A percentile compares a stretch with the other conserved stretches of the same genome.
Conservation (phyloP, 2,113 vertebrate genomes). For the Oryzias javanicus region DNA sequence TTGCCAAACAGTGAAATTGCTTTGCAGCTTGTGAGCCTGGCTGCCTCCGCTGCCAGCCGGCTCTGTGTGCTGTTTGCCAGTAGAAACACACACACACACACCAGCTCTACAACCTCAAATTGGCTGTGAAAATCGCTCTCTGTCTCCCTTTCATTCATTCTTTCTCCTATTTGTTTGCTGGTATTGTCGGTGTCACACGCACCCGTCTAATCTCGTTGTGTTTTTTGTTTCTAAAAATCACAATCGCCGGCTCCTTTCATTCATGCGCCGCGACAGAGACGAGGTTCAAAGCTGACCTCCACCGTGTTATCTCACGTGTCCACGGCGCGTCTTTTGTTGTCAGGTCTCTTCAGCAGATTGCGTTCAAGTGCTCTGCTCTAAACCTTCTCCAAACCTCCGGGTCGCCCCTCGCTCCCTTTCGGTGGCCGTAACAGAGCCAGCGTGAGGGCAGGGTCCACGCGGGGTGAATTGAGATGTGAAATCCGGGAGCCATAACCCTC, state of each 20-base stretch:
- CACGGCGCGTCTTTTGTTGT: conserved; percentile 27
- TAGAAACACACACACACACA: conserved; percentile 34
- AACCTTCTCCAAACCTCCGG: conserved; percentile 39
- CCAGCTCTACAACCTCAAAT: conserved; percentile 67
- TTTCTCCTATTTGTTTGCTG: conserved; percentile 69
- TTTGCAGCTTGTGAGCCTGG: conserved; percentile 67
- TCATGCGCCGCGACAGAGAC: conserved; percentile 28
- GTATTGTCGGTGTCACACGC: conserved; percentile 71
- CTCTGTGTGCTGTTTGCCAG: conserved; percentile 69
- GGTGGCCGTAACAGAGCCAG: conserved; percentile 63
- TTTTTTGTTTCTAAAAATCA: conserved; percentile 50
- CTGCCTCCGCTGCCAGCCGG: conserved; percentile 65
- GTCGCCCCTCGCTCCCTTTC: conserved; percentile 44
- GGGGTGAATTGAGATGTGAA: conserved; percentile 76
- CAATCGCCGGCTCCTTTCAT: conserved; percentile 53
- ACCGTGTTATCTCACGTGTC: conserved; percentile 40
- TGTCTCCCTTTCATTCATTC: conserved; percentile 73
- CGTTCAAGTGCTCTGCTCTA: conserved; percentile 47
- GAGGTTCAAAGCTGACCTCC: conserved; percentile 50
- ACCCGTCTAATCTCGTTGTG: conserved; percentile 64
- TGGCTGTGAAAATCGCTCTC: conserved; percentile 74
- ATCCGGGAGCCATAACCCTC: conserved; percentile 66
- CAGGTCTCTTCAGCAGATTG: conserved; percentile 20
- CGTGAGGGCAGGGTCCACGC: conserved; percentile 47
- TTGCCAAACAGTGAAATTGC: conserved; percentile 77